A percentile compares a stretch with the other conserved stretches of the same genome.
These are phyloP conservation scores for Camponotus floridanus DNA, from an alignment of 1,140 invertebrate genomes.

Conservation along the genomic window DNA sequence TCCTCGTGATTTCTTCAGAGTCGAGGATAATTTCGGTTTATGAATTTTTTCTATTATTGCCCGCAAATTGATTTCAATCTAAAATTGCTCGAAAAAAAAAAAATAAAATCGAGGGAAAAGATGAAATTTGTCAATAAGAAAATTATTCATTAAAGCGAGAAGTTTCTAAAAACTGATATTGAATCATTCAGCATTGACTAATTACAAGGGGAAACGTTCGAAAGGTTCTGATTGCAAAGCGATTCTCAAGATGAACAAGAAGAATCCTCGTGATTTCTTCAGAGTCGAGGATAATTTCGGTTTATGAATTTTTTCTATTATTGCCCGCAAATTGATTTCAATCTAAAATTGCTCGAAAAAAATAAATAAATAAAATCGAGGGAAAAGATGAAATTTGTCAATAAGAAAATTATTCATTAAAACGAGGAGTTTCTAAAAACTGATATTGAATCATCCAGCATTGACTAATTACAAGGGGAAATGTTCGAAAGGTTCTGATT, in stretches of 20 bases:
- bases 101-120: not conserved
- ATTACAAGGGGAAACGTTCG: conserved; percentile 32
- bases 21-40: not conserved
- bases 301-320: not conserved
- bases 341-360: not conserved
- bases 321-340: not conserved
- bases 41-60: not conserved
- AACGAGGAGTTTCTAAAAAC: not conserved
- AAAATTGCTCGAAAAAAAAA: not conserved
- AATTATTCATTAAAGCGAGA: not conserved
- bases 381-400: not conserved
- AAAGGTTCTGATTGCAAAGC: not conserved
- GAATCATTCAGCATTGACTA: not conserved
- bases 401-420: conserved; percentile 14
- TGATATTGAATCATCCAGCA: not conserved
- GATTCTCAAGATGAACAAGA: not conserved
- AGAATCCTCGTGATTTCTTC: no score
- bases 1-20: no score
- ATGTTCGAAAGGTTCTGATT: not conserved
- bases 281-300: not conserved
- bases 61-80: not conserved
- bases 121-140: not conserved
- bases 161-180: not conserved
- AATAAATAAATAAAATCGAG: not conserved
- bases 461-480: conserved; percentile 38